phyloP scores from a whole-genome alignment of 2,888 invertebrate genomes.

The Gastrophysa polygoni region DNA sequence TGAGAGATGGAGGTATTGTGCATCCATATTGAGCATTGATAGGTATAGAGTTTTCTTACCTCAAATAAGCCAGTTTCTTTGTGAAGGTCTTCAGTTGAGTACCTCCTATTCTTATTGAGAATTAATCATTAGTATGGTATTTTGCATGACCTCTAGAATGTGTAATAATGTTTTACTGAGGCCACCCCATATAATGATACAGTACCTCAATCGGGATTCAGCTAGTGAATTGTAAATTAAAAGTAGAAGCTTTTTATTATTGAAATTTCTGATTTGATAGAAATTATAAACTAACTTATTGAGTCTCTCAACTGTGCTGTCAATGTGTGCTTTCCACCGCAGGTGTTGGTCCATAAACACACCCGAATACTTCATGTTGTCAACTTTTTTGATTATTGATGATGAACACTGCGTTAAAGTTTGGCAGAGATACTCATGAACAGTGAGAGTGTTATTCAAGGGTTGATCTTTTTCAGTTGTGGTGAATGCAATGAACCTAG shows the following conservation, averaged over 20 bases:
- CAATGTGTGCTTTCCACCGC: neutral
- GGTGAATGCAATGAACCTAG: neutral
- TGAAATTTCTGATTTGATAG: neutral
- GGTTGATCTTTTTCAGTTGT: neutral
- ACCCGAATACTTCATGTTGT: slow-evolving; percentile 2
- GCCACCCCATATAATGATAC: neutral
- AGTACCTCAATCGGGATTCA: neutral
- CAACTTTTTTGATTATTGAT: neutral
- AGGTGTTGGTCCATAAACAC: neutral
- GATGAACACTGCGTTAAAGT: neutral
- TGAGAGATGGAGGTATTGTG: too few species aligned
- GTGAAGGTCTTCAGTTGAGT: too few species aligned
- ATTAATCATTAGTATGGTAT: too few species aligned
- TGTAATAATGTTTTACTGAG: neutral
- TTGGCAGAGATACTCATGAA: neutral
- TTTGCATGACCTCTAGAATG: neutral
- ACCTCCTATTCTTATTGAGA: too few species aligned
- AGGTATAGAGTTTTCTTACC: too few species aligned
- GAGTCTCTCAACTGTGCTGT: neutral
- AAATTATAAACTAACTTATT: neutral
- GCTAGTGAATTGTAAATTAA: neutral
- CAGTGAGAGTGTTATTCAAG: neutral
- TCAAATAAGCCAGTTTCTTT: too few species aligned
- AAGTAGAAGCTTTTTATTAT: neutral
- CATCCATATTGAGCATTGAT: too few species aligned